These are phyloP conservation scores for Cardiocondyla obscurior DNA, from an alignment of 1,140 invertebrate genomes.

Conservation along the genomic window DNA sequence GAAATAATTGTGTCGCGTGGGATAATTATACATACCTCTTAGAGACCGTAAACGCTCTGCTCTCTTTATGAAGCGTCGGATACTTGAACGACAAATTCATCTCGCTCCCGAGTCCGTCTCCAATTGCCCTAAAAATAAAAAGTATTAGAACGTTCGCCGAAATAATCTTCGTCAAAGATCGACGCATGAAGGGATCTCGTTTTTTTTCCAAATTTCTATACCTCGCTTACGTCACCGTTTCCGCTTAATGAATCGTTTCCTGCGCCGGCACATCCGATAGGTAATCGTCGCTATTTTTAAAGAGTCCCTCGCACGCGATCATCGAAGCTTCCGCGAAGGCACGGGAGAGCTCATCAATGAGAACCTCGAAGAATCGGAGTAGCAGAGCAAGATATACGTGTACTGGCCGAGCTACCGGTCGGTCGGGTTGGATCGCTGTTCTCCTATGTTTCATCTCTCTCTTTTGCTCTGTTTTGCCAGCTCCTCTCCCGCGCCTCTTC, in stretches of 20 bases:
- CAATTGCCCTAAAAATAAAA: background rate
- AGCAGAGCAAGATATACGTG: constrained; percentile 79
- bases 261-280: background rate
- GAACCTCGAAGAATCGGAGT: constrained; percentile 78
- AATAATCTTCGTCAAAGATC: background rate
- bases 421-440: constrained; percentile 81
- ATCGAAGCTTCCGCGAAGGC: constrained; percentile 19
- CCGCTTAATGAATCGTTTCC: background rate
- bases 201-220: background rate
- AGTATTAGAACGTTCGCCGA: background rate
- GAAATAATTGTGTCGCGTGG: constrained; percentile 25
- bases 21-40: constrained; percentile 48
- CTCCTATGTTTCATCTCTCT: constrained; percentile 74
- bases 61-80: background rate
- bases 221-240: background rate
- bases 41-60: constrained; percentile 1
- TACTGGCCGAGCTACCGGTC: constrained; percentile 79
- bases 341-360: constrained; percentile 72
- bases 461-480: constrained; percentile 75
- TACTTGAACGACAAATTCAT: constrained; percentile 22
- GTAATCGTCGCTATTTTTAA: constrained; percentile 40
- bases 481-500: constrained; percentile 41
- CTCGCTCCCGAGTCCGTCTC: background rate
- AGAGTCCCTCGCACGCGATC: constrained; percentile 13
- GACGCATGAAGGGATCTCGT: background rate